Base-by-base conservation (phyloP, 2,797 vertebrate genomes). In the Apogon talboti region DNA sequence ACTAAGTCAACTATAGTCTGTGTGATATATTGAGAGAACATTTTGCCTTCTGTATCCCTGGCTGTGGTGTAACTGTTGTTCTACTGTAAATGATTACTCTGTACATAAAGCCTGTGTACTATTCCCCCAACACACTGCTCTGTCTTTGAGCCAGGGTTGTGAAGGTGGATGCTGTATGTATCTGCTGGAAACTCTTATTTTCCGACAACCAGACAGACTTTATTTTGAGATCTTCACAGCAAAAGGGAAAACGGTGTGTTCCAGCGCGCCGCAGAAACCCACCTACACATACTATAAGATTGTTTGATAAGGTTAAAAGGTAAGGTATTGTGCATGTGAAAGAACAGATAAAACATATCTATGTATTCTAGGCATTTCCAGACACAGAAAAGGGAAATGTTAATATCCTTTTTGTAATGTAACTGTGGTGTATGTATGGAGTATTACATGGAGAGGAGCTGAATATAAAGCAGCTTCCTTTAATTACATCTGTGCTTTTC, bases 181-280 rank as follows among this genome's bases (percentile, higher is more conserved):
- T 30, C 38, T 13, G 46, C 61, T 54, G 10, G 19, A 76, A 79
- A 57, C 59, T 63, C 41, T 69, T 79, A 77, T 75, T 83, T 79
- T n/a, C 28, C 66, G 57, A 66, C 47, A 66, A 35, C 6, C 24
- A 58, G 41, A 76, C 41, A 54, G 44, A 54, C 53, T 75, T 59
- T 76, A 58, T 71, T 76, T 28, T 48, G 33, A 64, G 43, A 6
- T 28, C 41, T 63, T 58, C 46, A 44, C 47, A 52, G 42, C 37
- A 42, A 15, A 54, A 12, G 14, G 12, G 19, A 33, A 63, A 66
- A 46, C 9, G 30, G 35, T 61, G 24, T 40, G 46, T 60, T 53
- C 47, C 21, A 15, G 56, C 50, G 55, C 60, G 53, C 21, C 44
- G 57, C 7, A 49, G 48, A 66, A 54, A 46, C 45, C 46, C 45